These are phyloP conservation scores for Allolobophora icterica DNA, from an alignment of 2,888 invertebrate species.

Conservation along the genomic window DNA sequence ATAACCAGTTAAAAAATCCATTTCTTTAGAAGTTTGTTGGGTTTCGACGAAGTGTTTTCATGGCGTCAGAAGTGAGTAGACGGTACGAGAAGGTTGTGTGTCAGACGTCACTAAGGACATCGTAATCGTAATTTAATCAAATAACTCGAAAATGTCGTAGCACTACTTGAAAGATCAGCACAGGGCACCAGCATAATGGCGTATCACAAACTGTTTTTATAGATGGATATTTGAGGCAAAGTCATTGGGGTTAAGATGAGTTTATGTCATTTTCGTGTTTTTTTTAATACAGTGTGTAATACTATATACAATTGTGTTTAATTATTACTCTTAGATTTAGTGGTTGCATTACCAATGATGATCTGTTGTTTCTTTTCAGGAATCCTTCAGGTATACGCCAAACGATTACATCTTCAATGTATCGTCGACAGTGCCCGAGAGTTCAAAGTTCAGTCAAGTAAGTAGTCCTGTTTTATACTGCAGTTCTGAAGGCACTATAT, in stretches of 20 bases:
- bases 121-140: too few species aligned
- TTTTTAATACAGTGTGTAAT: not conserved
- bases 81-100: not conserved
- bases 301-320: not conserved
- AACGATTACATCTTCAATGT: constrained; percentile 5
- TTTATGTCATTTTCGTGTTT: not conserved
- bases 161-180: not conserved
- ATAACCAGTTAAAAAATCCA: not conserved
- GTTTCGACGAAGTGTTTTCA: too few species aligned
- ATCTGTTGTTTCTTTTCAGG: not conserved
- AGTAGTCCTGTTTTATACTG: not conserved
- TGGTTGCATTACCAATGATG: not conserved
- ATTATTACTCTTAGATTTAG: not conserved
- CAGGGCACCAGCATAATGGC: not conserved
- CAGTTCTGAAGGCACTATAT: not conserved
- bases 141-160: not conserved
- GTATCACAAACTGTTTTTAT: not conserved
- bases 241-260: not conserved
- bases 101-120: too few species aligned
- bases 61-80: not conserved
- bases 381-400: not conserved
- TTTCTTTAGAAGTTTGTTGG: not conserved
- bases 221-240: not conserved
- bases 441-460: not conserved
- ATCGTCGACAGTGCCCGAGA: not conserved